Evolutionary conservation across 2,888 invertebrate species (phyloP).

Genomic region (Tenodera sinensis): DNA sequence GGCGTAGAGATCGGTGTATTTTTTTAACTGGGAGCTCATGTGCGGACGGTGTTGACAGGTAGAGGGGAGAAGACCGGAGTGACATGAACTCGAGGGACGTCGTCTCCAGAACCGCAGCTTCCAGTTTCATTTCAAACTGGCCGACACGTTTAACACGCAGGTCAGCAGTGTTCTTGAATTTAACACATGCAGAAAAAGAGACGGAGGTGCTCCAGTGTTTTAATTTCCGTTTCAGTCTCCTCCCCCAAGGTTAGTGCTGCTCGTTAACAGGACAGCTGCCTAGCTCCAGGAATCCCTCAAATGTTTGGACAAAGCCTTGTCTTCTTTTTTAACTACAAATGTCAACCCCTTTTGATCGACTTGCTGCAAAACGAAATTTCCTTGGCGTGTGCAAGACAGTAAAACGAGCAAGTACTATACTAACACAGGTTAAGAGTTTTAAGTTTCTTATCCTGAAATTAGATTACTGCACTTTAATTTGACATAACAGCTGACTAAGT

Average conservation of each 20-base stretch:
- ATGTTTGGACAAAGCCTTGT: background rate
- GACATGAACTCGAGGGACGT: constrained; percentile 9
- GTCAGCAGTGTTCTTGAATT: constrained; percentile 16
- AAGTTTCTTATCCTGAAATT: too few species aligned
- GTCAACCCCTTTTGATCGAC: background rate
- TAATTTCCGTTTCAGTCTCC: constrained; percentile 1
- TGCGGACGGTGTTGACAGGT: background rate
- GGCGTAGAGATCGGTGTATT: background rate
- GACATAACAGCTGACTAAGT: too few species aligned
- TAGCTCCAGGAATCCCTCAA: background rate
- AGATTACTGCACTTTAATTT: too few species aligned
- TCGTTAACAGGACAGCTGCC: background rate
- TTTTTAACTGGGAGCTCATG: background rate
- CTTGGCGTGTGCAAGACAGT: background rate
- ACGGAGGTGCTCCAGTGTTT: background rate
- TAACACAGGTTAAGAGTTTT: too few species aligned
- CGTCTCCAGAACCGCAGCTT: constrained; percentile 18
- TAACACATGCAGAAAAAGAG: background rate
- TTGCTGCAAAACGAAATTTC: background rate
- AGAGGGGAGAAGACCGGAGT: constrained; percentile 4
- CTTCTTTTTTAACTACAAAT: background rate
- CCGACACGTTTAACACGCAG: constrained; percentile 9
- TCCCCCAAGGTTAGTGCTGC: background rate
- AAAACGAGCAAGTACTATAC: too few species aligned
- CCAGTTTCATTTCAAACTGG: constrained; percentile 18